phyloP scores from a whole-genome alignment of 92 coral and sea anemone species.

The Diadumene lineata region DNA sequence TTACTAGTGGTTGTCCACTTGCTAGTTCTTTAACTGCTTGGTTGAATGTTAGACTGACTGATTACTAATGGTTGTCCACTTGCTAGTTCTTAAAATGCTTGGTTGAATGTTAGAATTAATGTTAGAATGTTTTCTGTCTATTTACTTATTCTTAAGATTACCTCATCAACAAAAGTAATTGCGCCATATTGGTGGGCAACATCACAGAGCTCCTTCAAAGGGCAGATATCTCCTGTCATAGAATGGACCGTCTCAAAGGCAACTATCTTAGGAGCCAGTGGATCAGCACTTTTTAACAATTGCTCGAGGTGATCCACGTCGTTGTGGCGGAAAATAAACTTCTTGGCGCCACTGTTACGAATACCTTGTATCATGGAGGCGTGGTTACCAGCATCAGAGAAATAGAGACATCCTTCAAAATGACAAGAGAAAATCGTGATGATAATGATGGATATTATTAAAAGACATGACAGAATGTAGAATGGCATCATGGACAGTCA shows the following conservation, averaged over 20 bases:
- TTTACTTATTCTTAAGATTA: not conserved
- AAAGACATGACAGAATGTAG: too few relatives aligned
- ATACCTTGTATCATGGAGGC: slow-evolving; percentile 99
- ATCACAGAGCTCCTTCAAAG: slow-evolving; percentile 88
- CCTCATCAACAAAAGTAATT: slow-evolving; percentile 97
- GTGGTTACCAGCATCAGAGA: slow-evolving; percentile 97
- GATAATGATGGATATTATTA: not conserved
- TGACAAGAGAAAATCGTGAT: not conserved
- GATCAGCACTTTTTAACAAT: slow-evolving; percentile 75
- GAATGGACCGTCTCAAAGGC: slow-evolving; percentile 99
- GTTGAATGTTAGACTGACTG: too few relatives aligned
- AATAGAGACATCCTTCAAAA: slow-evolving; percentile 72
- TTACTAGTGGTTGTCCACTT: too few relatives aligned
- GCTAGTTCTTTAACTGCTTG: too few relatives aligned
- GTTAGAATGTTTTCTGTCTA: not conserved
- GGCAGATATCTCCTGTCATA: slow-evolving; percentile 93
- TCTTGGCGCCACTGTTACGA: slow-evolving; percentile 97
- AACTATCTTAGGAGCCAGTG: slow-evolving; percentile 86
- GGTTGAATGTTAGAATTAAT: too few relatives aligned
- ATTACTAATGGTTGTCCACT: too few relatives aligned
- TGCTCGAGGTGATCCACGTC: slow-evolving; percentile 90
- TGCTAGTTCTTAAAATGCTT: too few relatives aligned
- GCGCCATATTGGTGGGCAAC: slow-evolving; percentile 98
- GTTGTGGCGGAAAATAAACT: slow-evolving; percentile 90
- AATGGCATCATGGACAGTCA: too few relatives aligned